Evolutionary conservation across 2,113 vertebrate species (phyloP).

Genomic region (Plotosus lineatus): DNA sequence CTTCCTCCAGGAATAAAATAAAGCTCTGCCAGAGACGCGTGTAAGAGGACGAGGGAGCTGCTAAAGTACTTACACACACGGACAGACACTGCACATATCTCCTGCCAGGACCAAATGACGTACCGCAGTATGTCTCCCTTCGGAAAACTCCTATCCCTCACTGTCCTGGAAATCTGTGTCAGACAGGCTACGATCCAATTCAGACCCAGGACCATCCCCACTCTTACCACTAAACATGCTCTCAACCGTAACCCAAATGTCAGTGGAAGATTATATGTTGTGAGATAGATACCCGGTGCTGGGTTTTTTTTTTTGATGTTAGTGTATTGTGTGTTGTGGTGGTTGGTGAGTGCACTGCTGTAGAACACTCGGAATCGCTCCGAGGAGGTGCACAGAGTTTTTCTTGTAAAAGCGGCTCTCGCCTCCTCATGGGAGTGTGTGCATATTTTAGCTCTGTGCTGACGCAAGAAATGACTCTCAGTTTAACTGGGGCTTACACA

Average conservation of each 20-base stretch:
- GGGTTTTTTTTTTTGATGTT: background rate
- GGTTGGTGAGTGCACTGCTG: background rate
- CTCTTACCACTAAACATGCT: background rate
- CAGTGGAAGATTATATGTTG: background rate
- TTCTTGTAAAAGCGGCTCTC: slow-evolving; percentile 29
- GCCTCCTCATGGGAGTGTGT: slow-evolving; percentile 36
- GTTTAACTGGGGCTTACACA: slow-evolving; percentile 30
- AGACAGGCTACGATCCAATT: slow-evolving; percentile 51
- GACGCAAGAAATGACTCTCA: slow-evolving; percentile 42
- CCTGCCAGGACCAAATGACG: slow-evolving; percentile 22
- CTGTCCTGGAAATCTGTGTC: slow-evolving; percentile 59
- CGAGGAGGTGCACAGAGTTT: slow-evolving; percentile 2
- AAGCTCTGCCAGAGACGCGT: background rate
- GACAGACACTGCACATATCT: slow-evolving; percentile 1
- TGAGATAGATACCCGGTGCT: background rate
- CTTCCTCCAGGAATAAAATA: background rate
- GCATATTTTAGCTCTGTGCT: slow-evolving; percentile 45
- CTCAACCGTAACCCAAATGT: background rate
- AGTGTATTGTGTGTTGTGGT: slow-evolving; percentile 6
- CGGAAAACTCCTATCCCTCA: slow-evolving; percentile 64
- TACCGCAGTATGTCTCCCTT: slow-evolving; percentile 26
- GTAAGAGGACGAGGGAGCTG: slow-evolving; percentile 9
- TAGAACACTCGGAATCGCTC: background rate
- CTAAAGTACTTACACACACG: slow-evolving; percentile 21
- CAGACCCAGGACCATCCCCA: slow-evolving; percentile 45